Conservation (phyloP, 92 coral and sea anemone species). For the Isaurus tuberculatus region DNA sequence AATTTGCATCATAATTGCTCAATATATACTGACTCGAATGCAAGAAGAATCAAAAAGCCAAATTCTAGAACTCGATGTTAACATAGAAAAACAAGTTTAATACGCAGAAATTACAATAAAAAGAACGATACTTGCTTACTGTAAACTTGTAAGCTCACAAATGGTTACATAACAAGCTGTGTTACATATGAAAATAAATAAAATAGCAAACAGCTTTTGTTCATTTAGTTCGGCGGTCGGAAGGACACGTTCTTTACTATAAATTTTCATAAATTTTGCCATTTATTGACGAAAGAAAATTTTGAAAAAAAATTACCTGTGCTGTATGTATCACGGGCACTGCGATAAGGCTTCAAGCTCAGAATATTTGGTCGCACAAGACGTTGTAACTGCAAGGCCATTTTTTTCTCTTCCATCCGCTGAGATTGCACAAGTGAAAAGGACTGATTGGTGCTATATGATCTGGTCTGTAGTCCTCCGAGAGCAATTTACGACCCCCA, state of each 20-base stretch:
- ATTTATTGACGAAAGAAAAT: too few species aligned
- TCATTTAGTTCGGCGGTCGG: background rate
- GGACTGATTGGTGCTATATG: background rate
- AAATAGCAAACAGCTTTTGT: background rate
- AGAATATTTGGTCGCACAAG: conserved; percentile 58
- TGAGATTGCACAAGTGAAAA: background rate
- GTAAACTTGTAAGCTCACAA: background rate
- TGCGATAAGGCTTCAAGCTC: conserved; percentile 45
- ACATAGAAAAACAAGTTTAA: background rate
- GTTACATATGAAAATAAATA: background rate
- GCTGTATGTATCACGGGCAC: conserved; percentile 55
- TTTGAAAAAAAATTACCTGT: conserved; percentile 10
- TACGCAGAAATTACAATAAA: background rate
- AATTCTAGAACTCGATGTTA: too few species aligned
- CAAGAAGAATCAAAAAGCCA: too few species aligned
- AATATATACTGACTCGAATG: too few species aligned
- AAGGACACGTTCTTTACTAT: background rate
- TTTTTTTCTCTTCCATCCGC: background rate
- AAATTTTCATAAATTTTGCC: background rate
- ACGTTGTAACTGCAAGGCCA: conserved; percentile 20
- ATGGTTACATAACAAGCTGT: background rate
- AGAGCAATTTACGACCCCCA: too few species aligned
- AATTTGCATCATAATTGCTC: too few species aligned
- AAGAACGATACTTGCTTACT: background rate
- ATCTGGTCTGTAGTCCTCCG: background rate